Conservation (phyloP, 2,797 vertebrate species). For the Tadarida brasiliensis region DNA sequence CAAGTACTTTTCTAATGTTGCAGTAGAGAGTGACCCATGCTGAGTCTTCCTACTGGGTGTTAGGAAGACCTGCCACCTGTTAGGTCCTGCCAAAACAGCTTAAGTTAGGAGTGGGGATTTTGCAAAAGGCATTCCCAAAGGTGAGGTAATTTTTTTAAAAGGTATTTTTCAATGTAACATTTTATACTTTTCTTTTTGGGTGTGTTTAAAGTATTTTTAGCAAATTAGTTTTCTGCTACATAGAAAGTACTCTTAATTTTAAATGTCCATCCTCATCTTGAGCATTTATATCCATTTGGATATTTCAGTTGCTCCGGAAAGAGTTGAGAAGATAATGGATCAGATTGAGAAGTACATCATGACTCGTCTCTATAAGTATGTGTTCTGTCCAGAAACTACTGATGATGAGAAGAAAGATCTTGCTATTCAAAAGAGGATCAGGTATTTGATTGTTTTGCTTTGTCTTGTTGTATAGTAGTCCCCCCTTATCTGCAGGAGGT, state of each 20-base stretch:
- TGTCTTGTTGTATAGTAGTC: not conserved
- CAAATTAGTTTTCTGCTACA: not conserved
- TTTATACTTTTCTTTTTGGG: not conserved
- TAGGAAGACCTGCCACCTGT: not conserved
- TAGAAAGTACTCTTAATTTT: constrained; percentile 15
- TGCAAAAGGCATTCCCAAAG: not conserved
- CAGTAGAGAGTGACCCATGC: too few relatives aligned
- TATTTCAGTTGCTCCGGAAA: constrained; percentile 93
- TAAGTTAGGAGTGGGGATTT: not conserved
- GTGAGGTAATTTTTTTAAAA: constrained; percentile 15
- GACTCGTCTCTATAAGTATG: constrained; percentile 97
- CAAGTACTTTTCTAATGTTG: not conserved
- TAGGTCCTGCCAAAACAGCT: not conserved
- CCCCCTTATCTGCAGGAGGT: not conserved
- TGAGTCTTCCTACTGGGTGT: not conserved
- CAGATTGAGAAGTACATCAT: constrained; percentile 98
- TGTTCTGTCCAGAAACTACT: constrained; percentile 98
- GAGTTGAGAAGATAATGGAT: constrained; percentile 97
- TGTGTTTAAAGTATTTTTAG: constrained; percentile 56
- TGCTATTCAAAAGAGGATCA: constrained; percentile 94
- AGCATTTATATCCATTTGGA: not conserved
- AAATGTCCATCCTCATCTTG: not conserved
- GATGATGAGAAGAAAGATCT: constrained; percentile 99
- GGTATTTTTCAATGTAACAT: constrained; percentile 13
- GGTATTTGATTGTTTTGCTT: constrained; percentile 86